Conservation (phyloP, 37 sponge, comb jelly and placozoan species). For the Agelas oroides region DNA sequence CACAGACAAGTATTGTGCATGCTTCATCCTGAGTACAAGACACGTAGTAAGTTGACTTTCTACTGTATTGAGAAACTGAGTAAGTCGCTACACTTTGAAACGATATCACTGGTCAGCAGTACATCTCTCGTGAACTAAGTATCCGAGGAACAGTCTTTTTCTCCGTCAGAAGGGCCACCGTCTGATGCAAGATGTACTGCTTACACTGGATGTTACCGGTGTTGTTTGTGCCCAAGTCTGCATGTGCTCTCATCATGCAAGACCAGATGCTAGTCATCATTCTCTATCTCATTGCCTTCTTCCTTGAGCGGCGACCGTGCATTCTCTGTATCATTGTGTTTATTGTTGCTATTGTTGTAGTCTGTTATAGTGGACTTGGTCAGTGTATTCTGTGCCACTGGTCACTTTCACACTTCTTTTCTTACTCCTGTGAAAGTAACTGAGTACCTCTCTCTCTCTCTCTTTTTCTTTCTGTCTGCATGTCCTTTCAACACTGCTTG, state of each 20-base stretch:
- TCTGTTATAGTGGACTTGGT: slow-evolving; percentile 86
- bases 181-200: slow-evolving; percentile 81
- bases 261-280: slow-evolving; percentile 86
- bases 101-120: too few species aligned
- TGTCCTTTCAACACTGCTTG: background rate
- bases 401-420: slow-evolving; percentile 23
- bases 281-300: slow-evolving; percentile 77
- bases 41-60: too few species aligned
- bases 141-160: too few species aligned
- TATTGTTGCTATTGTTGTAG: slow-evolving; percentile 74
- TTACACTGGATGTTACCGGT: slow-evolving; percentile 96
- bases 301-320: slow-evolving; percentile 91
- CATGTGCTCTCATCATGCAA: slow-evolving; percentile 75
- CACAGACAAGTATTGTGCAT: too few species aligned
- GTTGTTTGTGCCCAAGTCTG: slow-evolving; percentile 89
- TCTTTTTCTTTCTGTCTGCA: background rate
- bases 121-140: too few species aligned
- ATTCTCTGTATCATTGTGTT: slow-evolving; percentile 88
- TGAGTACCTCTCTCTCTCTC: background rate
- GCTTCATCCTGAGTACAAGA: too few species aligned
- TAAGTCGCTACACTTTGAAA: too few species aligned
- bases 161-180: too few species aligned
- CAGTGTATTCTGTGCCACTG: slow-evolving; percentile 82
- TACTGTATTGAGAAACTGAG: too few species aligned
- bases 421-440: slow-evolving; percentile 36